Conservation (phyloP, 2,113 vertebrate genomes). For the Menidia beryllina region DNA sequence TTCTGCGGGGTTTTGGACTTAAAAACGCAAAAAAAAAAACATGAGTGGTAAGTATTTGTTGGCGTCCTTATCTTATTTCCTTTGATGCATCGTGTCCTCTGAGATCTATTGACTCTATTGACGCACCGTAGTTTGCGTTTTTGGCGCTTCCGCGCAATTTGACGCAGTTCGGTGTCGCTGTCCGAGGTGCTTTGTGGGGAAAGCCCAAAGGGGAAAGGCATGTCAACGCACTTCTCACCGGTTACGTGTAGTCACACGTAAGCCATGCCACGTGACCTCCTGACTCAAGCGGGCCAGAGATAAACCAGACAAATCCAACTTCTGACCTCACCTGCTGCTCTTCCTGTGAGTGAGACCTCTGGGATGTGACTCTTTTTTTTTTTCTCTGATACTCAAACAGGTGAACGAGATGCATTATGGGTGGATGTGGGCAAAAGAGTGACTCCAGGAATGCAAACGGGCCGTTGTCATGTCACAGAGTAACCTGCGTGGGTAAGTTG, state of each 20-base stretch:
- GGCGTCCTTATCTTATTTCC: neutral
- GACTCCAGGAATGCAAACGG: conserved; percentile 42
- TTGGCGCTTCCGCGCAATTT: conserved; percentile 19
- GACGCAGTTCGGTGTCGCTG: conserved; percentile 38
- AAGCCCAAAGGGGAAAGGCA: conserved; percentile 57
- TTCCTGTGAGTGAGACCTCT: neutral
- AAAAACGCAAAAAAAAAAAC: conserved; percentile 13
- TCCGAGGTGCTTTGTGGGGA: conserved; percentile 57
- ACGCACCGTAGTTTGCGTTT: neutral
- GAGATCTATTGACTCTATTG: neutral
- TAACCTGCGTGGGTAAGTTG: conserved; percentile 54
- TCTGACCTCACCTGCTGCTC: conserved; percentile 19
- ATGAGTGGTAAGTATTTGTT: conserved; percentile 53
- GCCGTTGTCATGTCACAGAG: conserved; percentile 50
- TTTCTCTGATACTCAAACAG: conserved; percentile 35
- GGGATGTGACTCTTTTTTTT: conserved; percentile 5
- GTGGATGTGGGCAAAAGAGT: conserved; percentile 53
- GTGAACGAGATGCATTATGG: conserved; percentile 75
- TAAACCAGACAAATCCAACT: conserved; percentile 49
- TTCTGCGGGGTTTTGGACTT: neutral
- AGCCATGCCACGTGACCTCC: conserved; percentile 60
- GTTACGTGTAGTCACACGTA: conserved; percentile 57
- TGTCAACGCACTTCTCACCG: conserved; percentile 27
- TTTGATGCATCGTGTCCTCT: neutral
- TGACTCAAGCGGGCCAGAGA: conserved; percentile 58